Evolutionary conservation across 2,113 vertebrate species (phyloP), one percentile per base, ranked within the genome.

Genomic region (Neotoma lepida): DNA sequence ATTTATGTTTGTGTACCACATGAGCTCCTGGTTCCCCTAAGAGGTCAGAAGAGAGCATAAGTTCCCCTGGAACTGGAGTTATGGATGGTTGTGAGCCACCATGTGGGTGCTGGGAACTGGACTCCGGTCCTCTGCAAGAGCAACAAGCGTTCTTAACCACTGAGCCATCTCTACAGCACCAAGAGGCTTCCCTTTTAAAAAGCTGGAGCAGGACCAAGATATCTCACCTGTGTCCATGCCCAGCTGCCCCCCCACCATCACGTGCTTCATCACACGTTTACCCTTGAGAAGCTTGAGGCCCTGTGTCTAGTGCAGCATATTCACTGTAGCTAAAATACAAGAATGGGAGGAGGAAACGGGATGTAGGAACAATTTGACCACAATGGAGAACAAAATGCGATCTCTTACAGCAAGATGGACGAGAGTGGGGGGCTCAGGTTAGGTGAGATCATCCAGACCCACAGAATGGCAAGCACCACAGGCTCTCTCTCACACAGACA

Each of bases 181-280:
- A 41, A 39, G 24, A 61, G 24, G 14, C 20, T 73, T 73, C 70
- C n/a, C 39, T 73, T 73, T 41, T 4, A 41, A 73, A 41, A 39
- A 15, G 22, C 13, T 41, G 54, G 24, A 82, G 7, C 22, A 41
- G 54, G 54, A 41, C 35, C 54, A 58, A 22, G 80, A 2, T 30
- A 61, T 30, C 80, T 61, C 56, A 30, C n/a, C 80, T 61, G 35
- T 30, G 56, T 41, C 56, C 54, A 61, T 28, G 35, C 46, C 39
- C 7, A 64, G 46, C 73, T 46, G 61, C n/a, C 46, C 85, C 49
- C 24, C n/a, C 44, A 7, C 46, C 4, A 1, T 6, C 15, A 6
- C 0, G 1, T 0, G 0, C 58, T n/a, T 14, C 1, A 24, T 24
- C 22, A 61, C 6, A 58, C 76, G 39, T 26, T 44, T 5, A 20